Conservation (phyloP, 2,888 invertebrate species). For the Tineola bisselliella region DNA sequence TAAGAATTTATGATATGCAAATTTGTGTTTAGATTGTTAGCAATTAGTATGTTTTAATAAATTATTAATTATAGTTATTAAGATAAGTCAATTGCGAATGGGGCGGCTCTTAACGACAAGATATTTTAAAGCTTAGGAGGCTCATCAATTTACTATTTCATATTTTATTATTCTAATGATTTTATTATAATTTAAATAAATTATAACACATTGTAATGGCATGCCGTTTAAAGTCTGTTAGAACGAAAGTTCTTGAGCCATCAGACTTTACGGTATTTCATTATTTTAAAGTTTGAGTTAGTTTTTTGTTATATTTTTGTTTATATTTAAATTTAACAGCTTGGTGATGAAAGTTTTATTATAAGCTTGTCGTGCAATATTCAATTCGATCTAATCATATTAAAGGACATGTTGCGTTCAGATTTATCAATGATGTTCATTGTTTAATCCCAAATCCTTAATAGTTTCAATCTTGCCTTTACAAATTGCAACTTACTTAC, state of each 20-base stretch:
- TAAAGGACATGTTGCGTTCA: no score
- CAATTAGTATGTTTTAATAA: neutral
- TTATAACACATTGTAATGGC: conserved; percentile 24
- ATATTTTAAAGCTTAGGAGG: conserved; percentile 31
- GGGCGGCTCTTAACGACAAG: neutral
- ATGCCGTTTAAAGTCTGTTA: conserved; percentile 51
- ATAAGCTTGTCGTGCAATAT: conserved; percentile 13
- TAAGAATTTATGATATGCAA: neutral
- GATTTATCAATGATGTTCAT: neutral
- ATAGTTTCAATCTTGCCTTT: no score
- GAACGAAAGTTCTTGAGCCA: conserved; percentile 62
- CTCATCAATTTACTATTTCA: conserved; percentile 30
- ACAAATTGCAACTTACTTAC: no score
- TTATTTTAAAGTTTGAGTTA: neutral
- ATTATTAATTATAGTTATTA: neutral
- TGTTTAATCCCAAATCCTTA: neutral
- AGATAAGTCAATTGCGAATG: conserved; percentile 9
- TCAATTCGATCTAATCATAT: neutral
- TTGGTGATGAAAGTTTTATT: conserved; percentile 24
- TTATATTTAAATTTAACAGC: conserved; percentile 17
- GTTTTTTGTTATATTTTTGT: neutral
- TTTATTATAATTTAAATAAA: neutral
- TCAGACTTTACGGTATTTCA: conserved; percentile 52
- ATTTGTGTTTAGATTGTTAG: neutral
- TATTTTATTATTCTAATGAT: neutral